phyloP scores from a whole-genome alignment of 2,113 vertebrate species.

The Parus major region DNA sequence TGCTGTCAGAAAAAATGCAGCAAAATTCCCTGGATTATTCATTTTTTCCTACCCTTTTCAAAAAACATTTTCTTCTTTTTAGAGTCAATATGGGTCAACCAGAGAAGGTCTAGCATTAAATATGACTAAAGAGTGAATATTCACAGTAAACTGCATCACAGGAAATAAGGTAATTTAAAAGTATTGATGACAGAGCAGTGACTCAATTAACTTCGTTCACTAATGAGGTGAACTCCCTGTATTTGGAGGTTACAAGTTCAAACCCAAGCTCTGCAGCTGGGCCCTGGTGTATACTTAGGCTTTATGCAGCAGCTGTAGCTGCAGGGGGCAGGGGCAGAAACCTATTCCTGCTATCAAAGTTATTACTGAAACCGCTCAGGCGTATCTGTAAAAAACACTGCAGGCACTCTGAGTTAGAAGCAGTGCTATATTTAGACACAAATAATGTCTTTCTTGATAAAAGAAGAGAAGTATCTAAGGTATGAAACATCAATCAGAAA shows the following conservation, averaged over 20 bases:
- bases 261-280: constrained; percentile 58
- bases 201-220: constrained; percentile 69
- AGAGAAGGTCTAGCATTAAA: constrained; percentile 21
- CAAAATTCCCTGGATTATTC: background rate
- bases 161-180: constrained; percentile 63
- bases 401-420: constrained; percentile 60
- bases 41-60: background rate
- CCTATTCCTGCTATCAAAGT: constrained; percentile 67
- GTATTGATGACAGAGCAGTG: constrained; percentile 67
- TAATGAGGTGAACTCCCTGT: constrained; percentile 75
- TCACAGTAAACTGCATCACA: constrained; percentile 33
- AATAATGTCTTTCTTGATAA: constrained; percentile 52
- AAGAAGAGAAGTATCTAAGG: background rate
- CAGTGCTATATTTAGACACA: constrained; percentile 60
- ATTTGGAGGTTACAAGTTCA: constrained; percentile 69
- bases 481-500: constrained; percentile 18
- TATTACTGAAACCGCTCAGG: constrained; percentile 65
- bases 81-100: background rate
- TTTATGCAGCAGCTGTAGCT: constrained; percentile 66
- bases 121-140: constrained; percentile 51
- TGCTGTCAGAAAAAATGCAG: background rate
- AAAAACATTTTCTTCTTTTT: constrained; percentile 1
- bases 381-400: constrained; percentile 62
- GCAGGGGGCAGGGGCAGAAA: constrained; percentile 57
- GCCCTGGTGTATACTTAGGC: constrained; percentile 69